Percentiles rank a stretch among this genome's conserved stretches.
These are phyloP conservation scores for Zaprionus inermis DNA, from an alignment of 1,140 invertebrate species.

Conservation along the genomic window DNA sequence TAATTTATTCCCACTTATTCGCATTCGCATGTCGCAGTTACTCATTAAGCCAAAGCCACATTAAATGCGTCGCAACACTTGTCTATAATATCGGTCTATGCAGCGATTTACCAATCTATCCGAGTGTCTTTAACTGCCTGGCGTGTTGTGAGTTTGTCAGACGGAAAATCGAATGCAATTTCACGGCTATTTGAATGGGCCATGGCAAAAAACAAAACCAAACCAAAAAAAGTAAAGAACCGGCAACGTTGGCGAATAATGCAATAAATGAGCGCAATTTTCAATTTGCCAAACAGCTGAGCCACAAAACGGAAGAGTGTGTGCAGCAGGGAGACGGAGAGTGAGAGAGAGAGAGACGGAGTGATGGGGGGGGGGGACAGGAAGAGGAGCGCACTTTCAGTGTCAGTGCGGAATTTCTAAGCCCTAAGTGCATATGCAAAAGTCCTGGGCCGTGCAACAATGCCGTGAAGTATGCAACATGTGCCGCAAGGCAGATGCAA, in stretches of 20 bases:
- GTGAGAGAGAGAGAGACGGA: not conserved
- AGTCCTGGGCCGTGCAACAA: constrained; percentile 15
- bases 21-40: not conserved
- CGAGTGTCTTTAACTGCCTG: constrained; percentile 5
- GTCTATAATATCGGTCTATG: not conserved
- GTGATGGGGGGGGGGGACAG: not conserved
- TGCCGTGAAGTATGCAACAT: constrained; percentile 60
- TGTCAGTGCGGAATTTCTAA: constrained; percentile 42
- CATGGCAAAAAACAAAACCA: constrained; percentile 39
- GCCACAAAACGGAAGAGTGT: constrained; percentile 55
- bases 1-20: not conserved
- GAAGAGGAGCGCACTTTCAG: not conserved
- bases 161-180: constrained; percentile 71
- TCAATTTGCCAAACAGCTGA: constrained; percentile 77
- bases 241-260: constrained; percentile 53
- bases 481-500: constrained; percentile 45
- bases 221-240: constrained; percentile 20
- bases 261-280: constrained; percentile 78
- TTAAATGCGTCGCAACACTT: not conserved
- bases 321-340: not conserved
- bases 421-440: constrained; percentile 53
- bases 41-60: constrained; percentile 5
- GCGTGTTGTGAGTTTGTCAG: constrained; percentile 28
- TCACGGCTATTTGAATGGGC: constrained; percentile 73
- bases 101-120: not conserved